Evolutionary conservation across 2,888 invertebrate genomes (phyloP), one percentile per base, ranked within the genome.

Genomic region (Rhimphoctona megacephalus): DNA sequence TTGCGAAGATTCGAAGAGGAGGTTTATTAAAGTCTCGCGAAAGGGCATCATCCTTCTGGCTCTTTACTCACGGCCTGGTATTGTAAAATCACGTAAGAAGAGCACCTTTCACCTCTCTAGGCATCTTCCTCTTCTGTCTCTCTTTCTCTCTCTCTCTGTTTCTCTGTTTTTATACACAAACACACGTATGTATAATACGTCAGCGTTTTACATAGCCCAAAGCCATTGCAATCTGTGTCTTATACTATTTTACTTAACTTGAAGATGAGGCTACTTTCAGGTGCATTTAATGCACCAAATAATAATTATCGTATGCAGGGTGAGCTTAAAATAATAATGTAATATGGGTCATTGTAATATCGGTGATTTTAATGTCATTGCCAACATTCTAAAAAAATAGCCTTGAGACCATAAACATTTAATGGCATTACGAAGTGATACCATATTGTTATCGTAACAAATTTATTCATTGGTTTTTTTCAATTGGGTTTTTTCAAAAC

Each of bases 11-110:
- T 67, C 54, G 49, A 70, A 66, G 83, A 80, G 70, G 72, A 74
- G 79, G 86, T 89, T 90, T 89, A 90, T 90, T 89, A 88, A 85
- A 84, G 81, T 87, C 85, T 87, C 83, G 82, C 88, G 89, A 92
- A 92, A 92, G 92, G 92, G 91, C 91, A 91, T 85, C 79, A 73
- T 83, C 86, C 85, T 85, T 80, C 66, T 72, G 72, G 82, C 85
- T 83, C 79, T 85, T 83, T 57, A 49, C 74, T 76, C 82, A 64
- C 79, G 74, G 85, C 66, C 79, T 89, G 90, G 87, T 90, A 92
- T 91, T 92, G 90, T 92, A 91, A 89, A 92, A 91, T 93, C 92
- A 92, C 93, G 92, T 93, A 93, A 93, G 92, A 92, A 91, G 92
- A 92, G 91, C 92, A 92, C 93, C 93, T 93, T 93, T 93, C 93